Evolutionary conservation across 2,888 invertebrate genomes (phyloP), one percentile per base, ranked within the genome.

Genomic region (Seira sanloemensis): DNA sequence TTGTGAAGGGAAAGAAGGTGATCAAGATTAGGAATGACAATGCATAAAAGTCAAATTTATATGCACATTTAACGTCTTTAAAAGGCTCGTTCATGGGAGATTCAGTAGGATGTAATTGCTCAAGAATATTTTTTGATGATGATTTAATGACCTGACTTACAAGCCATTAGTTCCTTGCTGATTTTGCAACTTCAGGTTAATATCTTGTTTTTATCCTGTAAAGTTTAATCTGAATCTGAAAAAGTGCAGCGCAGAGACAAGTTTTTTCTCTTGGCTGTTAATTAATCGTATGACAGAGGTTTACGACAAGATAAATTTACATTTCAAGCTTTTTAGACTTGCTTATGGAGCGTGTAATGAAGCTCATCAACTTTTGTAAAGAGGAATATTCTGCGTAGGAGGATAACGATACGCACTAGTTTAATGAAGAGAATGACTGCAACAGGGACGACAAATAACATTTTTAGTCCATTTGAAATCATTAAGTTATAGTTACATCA

Each of bases 321-420:
- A 46, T 58, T 26, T 21, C 5, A 18, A n/a, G 27, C 68, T 37
- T 78, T 78, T 9, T n/a, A 67, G 26, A 71, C 65, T 73, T 18
- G 67, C 66, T 80, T 80, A 80, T 80, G 80, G 80, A 80, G 68
- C 80, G 80, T 80, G 80, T 80, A 80, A 80, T 80, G 80, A 80
- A 76, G 58, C 58, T 65, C 72, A 79, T 79, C 72, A 72, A 72
- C 79, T 72, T 46, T 58, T 79, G 46, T 65, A 62, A 69, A 62
- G 54, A 66, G 50, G 25, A 66, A 73, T 72, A 72, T 37, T 37
- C 12, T 73, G 72, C 79, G 79, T 72, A 79, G 66, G 73, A 73
- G 2, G 72, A 5, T 67, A 24, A 76, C 21, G 37, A 67, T 66
- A 67, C 65, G 62, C 37, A 46, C 46, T 66, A 25, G 58, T 74